A percentile compares a stretch with the other conserved stretches of the same genome.
These are phyloP conservation scores for Eueremaeus valkanovi DNA, from an alignment of 2,888 invertebrate species.

Conservation along the genomic window DNA sequence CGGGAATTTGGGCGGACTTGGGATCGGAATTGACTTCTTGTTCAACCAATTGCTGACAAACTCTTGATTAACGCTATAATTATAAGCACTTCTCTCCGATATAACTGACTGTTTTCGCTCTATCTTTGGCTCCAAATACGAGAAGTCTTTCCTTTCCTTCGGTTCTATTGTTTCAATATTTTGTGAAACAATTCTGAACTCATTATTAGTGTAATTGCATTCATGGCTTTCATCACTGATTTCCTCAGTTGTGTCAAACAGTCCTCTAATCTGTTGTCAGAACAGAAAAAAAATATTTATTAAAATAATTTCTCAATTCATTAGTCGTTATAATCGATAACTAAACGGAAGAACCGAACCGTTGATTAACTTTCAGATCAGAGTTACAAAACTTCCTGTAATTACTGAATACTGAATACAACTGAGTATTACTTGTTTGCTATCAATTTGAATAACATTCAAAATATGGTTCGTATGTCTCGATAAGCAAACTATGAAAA, in stretches of 20 bases:
- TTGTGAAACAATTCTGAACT: not conserved
- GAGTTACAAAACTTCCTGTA: not conserved
- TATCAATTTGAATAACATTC: too few relatives aligned
- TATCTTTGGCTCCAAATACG: not conserved
- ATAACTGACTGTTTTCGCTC: not conserved
- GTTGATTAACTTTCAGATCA: slow-evolving; percentile 10
- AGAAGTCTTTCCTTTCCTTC: not conserved
- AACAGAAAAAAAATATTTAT: not conserved
- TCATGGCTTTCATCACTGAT: not conserved
- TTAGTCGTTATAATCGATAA: not conserved
- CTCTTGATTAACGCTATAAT: not conserved
- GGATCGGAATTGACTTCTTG: not conserved
- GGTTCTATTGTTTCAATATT: not conserved
- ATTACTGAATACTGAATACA: too few relatives aligned
- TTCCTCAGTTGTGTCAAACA: slow-evolving; percentile 11
- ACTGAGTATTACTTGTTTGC: too few relatives aligned
- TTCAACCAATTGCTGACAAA: not conserved
- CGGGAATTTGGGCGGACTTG: slow-evolving; percentile 10
- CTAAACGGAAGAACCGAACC: not conserved
- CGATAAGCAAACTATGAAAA: too few relatives aligned
- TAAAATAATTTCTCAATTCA: not conserved
- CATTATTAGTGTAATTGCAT: not conserved
- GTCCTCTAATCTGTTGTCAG: slow-evolving; percentile 20
- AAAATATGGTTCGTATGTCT: too few relatives aligned
- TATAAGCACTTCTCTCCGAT: not conserved